Conservation (phyloP, 1,140 invertebrate species). For the Bombus superbus region DNA sequence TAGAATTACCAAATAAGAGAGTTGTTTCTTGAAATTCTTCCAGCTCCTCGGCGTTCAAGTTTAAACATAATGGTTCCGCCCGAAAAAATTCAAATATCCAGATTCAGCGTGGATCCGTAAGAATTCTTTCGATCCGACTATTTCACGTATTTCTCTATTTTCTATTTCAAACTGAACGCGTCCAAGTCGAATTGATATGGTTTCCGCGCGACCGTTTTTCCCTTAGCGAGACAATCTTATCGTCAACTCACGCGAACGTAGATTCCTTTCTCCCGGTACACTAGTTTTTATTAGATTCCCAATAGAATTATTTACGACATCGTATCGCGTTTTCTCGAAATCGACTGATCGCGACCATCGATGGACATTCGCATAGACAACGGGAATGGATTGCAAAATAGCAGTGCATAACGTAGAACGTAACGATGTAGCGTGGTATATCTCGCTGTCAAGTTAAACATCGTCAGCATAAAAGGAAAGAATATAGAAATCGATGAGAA, state of each 20-base stretch:
- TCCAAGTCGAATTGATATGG: constrained; percentile 2
- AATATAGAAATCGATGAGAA: not conserved
- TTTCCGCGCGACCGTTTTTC: not conserved
- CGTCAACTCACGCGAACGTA: not conserved
- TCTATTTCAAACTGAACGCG: not conserved
- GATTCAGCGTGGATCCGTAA: not conserved
- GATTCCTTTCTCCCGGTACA: constrained; percentile 6
- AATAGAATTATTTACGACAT: constrained; percentile 15
- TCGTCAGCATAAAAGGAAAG: not conserved
- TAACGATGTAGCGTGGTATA: not conserved
- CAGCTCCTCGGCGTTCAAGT: constrained; percentile 1
- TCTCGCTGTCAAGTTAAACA: not conserved
- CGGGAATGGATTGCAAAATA: constrained; percentile 9
- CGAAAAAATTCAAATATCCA: constrained; percentile 8
- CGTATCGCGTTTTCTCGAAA: not conserved
- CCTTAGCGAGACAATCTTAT: constrained; percentile 33
- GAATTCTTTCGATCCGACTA: not conserved
- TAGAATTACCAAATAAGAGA: not conserved
- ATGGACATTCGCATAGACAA: no score
- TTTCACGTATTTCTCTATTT: not conserved
- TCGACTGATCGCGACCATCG: not conserved
- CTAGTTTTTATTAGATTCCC: constrained; percentile 21
- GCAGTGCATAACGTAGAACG: not conserved
- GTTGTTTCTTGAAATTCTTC: not conserved
- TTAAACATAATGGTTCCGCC: not conserved